Base-by-base conservation (phyloP, 2,888 invertebrate species). In the Hirtodrosophila trivittata region DNA sequence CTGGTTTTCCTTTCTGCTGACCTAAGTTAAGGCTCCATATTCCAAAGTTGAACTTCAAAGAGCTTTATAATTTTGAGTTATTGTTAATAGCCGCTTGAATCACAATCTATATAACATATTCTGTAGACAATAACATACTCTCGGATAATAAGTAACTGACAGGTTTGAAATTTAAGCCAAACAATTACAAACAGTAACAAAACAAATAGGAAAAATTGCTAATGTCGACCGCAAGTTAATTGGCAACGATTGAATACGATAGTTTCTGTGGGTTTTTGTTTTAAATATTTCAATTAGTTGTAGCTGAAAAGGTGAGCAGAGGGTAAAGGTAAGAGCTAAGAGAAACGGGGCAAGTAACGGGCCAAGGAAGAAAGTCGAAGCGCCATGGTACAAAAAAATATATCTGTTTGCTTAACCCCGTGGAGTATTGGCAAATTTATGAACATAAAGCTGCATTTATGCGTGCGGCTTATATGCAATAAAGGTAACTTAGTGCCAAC, bases 401-500 rank as follows among this genome's bases (percentile, higher is more conserved):
- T 63, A 64, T 67, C 58, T 75, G 69, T 80, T 80, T 80, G 77
- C 55, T 84, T 80, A 86, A 76, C 86, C 84, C 86, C 67, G 51
- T 47, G 51, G 62, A 73, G 66, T 69, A 73, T 82, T 75, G 83
- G 71, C 64, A 59, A 86, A 86, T 82, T 82, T 82, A 82, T 84
- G 85, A 84, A 86, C 82, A 70, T 75, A 81, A 77, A 84, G 78
- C 85, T 62, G 73, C 86, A 77, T 84, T 82, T 81, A 82, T 84
- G 85, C 85, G 82, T 86, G 78, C 85, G 85, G 86, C 82, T 82
- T 82, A 86, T 77, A 70, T 65, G 82, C 87, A 86, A 82, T 82
- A 82, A 86, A 82, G 62, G 82, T 84, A 82, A 86, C 82, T 82
- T 82, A 82, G 87, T 82, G 82, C 82, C 82, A 82, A 81, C 85